Evolutionary conservation across 2,113 vertebrate species (phyloP).

Genomic region (Catharus fuscescens): DNA sequence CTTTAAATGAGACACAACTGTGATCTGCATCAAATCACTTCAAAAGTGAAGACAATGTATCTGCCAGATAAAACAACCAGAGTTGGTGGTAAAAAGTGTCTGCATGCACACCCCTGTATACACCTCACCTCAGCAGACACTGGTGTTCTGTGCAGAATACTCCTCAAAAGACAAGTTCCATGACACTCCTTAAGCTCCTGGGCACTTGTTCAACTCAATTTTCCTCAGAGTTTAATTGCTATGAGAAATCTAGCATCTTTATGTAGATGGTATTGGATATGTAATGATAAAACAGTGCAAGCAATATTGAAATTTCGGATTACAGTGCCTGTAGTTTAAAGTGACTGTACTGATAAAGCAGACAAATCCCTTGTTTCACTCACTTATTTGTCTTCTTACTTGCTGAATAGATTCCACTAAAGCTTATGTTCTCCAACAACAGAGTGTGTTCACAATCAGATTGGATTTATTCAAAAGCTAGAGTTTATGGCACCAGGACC

Average conservation of each 20-base stretch:
- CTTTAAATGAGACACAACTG: background rate
- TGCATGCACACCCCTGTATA: rapidly evolving
- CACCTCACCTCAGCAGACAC: background rate
- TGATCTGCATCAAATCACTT: background rate
- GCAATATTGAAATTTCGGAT: background rate
- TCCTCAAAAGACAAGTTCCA: background rate
- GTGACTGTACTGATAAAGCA: background rate
- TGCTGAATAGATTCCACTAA: background rate
- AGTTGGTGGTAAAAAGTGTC: background rate
- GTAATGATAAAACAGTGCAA: background rate
- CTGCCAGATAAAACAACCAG: background rate
- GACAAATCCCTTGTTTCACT: background rate
- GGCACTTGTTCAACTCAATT: background rate
- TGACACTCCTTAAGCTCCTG: background rate
- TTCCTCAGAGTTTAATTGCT: constrained; percentile 2
- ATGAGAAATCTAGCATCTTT: background rate
- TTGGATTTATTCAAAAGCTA: background rate
- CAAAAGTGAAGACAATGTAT: background rate
- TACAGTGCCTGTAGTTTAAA: background rate
- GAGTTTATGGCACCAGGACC: background rate
- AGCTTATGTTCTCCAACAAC: background rate
- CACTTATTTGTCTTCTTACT: background rate
- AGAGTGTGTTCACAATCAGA: background rate
- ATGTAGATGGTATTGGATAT: background rate
- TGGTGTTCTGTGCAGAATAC: background rate